A percentile compares a stretch with the other conserved stretches of the same genome.
Evolutionary conservation across 2,113 vertebrate genomes (phyloP).

Genomic region (Hydropotes inermis): DNA sequence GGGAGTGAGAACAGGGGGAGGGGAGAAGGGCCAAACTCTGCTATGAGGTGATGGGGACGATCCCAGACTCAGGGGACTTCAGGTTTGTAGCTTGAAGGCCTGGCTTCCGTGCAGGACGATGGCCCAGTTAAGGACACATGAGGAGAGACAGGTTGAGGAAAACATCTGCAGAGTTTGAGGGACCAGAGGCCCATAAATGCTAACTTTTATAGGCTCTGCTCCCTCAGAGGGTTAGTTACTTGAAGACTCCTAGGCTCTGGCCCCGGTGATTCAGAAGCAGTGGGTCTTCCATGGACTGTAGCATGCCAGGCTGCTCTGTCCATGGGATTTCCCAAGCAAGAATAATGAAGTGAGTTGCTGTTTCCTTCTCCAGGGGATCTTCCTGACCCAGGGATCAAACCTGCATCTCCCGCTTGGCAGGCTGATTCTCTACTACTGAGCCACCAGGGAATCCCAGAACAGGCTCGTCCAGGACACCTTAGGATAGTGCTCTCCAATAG

Average conservation of each 20-base stretch:
- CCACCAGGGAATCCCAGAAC: not conserved
- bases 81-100: not conserved
- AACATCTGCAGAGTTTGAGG: not conserved
- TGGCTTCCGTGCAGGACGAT: not conserved
- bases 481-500: not conserved
- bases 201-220: not conserved
- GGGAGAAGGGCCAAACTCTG: not conserved
- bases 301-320: not conserved
- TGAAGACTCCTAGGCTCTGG: too few species aligned
- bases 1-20: rapidly evolving
- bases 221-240: not conserved
- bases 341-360: not conserved
- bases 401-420: not conserved
- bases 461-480: not conserved
- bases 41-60: not conserved
- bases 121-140: not conserved
- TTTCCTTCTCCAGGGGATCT: not conserved
- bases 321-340: not conserved
- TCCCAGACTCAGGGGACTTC: not conserved
- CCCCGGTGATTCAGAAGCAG: not conserved
- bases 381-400: not conserved
- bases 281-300: not conserved
- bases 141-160: not conserved
- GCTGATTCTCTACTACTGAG: not conserved
- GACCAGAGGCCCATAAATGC: not conserved